Evolutionary conservation across 2,797 vertebrate species (phyloP), one percentile per base, ranked within the genome.

Genomic region (Pseudochromis fuscus): DNA sequence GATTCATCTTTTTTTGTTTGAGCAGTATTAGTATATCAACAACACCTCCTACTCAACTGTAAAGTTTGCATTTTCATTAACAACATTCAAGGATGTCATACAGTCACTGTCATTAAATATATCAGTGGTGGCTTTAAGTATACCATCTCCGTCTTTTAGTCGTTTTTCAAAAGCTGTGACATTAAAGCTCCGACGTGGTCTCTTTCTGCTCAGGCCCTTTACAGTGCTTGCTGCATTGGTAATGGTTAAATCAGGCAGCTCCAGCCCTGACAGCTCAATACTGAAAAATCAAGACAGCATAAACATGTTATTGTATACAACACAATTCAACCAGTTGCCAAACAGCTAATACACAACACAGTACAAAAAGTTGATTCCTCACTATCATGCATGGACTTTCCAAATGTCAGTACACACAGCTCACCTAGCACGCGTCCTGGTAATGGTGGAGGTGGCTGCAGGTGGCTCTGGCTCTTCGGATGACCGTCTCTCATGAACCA

Each of bases 161-260:
- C 87, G 82, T 58, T 86, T 92, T 86, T 94, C 94, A 78, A 95
- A 94, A 42, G 88, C 82, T 0, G 92, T 93, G 1, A 94, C 87
- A 35, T 93, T 93, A 7, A 95, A 68, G 75, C 74, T 90, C 8
- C 65, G 84, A 8, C 72, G 88, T 0, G 87, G 90, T 56, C 93
- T 86, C 77, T 92, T 94, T 42, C 94, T 89, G 63, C 80, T 93
- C 75, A 95, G 86, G 6, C 91, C 85, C 38, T 82, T 91, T 25
- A 69, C 48, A 0, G 68, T 49, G 28, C 82, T 92, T 6, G 48
- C 72, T 55, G 45, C 50, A 1, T 75, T 79, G 25, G 85, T 88
- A 25, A 90, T 62, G 0, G 92, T 92, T 42, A 94, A 6, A 60
- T 95, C 92, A 18, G 93, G 85, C 42, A 95, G 81, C 49, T 94